These are phyloP conservation scores for Dasyurus viverrinus DNA, from an alignment of 2,113 vertebrate genomes.

Conservation along the genomic window DNA sequence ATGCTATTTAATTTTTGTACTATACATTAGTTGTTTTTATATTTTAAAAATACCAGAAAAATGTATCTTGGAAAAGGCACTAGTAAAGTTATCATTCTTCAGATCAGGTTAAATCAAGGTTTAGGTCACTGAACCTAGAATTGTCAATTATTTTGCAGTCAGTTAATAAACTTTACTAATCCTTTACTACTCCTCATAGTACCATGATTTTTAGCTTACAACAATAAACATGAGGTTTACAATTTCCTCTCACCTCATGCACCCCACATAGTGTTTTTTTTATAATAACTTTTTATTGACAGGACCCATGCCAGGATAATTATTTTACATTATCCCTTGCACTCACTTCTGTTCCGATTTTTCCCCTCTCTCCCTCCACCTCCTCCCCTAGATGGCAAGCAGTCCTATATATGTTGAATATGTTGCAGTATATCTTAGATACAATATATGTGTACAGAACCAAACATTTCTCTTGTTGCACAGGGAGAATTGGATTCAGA, in stretches of 20 bases:
- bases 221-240: neutral
- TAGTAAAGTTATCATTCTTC: neutral
- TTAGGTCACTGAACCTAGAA: neutral
- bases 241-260: neutral
- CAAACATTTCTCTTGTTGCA: no score
- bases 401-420: no score
- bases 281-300: no score
- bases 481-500: no score
- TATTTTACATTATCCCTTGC: no score
- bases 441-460: no score
- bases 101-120: neutral
- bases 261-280: neutral
- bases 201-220: neutral
- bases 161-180: neutral
- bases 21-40: slow-evolving; percentile 5
- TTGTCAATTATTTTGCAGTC: neutral
- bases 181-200: neutral
- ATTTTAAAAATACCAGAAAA: slow-evolving; percentile 50
- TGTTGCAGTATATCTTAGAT: no score
- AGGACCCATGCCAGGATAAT: no score
- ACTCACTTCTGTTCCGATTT: no score
- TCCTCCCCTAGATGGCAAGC: no score
- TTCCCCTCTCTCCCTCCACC: no score
- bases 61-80: neutral
- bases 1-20: slow-evolving; percentile 34